Evolutionary conservation across 2,888 invertebrate genomes (phyloP).

Genomic region (Philereme transversata): DNA sequence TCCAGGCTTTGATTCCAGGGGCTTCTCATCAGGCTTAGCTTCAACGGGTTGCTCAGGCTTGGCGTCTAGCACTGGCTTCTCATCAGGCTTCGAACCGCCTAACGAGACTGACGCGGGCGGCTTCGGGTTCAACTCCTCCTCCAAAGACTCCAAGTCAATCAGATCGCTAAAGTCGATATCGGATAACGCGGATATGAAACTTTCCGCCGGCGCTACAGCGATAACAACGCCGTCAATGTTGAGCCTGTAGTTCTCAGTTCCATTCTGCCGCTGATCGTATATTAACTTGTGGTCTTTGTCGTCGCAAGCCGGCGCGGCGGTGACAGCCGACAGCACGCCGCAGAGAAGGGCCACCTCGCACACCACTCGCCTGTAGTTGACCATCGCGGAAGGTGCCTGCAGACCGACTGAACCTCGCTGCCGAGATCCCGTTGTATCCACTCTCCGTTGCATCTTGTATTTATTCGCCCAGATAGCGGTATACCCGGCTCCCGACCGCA

Average conservation of each 20-base stretch:
- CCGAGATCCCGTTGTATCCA: conserved; percentile 69
- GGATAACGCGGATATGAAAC: conserved; percentile 82
- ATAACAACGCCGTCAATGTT: conserved; percentile 88
- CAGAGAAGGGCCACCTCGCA: conserved; percentile 64
- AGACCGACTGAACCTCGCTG: conserved; percentile 65
- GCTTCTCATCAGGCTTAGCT: conserved; percentile 32
- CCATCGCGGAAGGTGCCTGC: conserved; percentile 69
- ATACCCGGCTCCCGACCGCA: conserved; percentile 63
- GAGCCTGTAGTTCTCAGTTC: conserved; percentile 88
- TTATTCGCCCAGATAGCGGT: conserved; percentile 82
- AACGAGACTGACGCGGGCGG: conserved; percentile 34
- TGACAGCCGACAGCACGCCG: conserved; percentile 41
- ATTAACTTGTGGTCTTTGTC: conserved; percentile 34
- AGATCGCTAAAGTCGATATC: conserved; percentile 71
- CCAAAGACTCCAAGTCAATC: conserved; percentile 61
- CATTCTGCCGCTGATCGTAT: conserved; percentile 91
- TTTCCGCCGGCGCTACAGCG: conserved; percentile 86
- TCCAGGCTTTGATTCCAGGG: conserved; percentile 32
- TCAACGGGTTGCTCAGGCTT: conserved; percentile 38
- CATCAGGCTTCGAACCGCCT: conserved; percentile 29
- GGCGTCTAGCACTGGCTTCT: conserved; percentile 26
- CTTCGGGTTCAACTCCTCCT: conserved; percentile 49
- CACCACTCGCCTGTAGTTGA: conserved; percentile 77
- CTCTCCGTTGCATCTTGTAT: conserved; percentile 80
- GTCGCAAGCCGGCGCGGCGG: conserved; percentile 55